Conservation (phyloP, 2,113 vertebrate genomes). For the Vulpes vulpes region DNA sequence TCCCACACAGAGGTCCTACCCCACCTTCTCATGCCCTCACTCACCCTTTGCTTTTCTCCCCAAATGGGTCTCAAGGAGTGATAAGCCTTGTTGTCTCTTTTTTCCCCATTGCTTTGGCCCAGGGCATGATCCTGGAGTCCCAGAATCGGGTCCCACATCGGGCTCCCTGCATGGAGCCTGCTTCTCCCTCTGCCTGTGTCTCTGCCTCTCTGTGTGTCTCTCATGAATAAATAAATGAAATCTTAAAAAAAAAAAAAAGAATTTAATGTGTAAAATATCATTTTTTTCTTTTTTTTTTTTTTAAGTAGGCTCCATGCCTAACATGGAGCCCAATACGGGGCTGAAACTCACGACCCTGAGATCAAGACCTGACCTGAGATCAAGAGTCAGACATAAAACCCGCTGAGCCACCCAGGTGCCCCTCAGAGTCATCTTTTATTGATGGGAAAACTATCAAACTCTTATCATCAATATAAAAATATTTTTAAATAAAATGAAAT, state of each 20-base stretch:
- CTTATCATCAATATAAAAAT: neutral
- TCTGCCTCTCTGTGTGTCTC: no score
- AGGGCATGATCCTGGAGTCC: no score
- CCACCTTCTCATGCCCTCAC: neutral
- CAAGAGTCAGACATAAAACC: neutral
- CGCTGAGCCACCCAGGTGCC: neutral
- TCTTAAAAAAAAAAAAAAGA: no score
- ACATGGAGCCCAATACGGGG: neutral
- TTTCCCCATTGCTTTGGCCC: neutral
- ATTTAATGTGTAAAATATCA: no score
- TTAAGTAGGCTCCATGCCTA: neutral
- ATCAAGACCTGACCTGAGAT: neutral
- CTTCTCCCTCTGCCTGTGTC: no score
- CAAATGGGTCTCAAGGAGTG: neutral
- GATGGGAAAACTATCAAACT: neutral
- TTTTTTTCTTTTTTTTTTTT: neutral
- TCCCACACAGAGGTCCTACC: neutral
- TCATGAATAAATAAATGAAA: no score
- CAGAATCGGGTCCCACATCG: no score
- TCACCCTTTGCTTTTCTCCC: neutral
- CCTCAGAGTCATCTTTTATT: neutral
- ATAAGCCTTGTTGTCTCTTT: neutral
- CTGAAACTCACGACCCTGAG: neutral
- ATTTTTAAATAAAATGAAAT: constrained; percentile 8
- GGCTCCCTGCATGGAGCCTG: no score